phyloP scores from a whole-genome alignment of 1,140 invertebrate genomes.

The Hirudo medicinalis region DNA sequence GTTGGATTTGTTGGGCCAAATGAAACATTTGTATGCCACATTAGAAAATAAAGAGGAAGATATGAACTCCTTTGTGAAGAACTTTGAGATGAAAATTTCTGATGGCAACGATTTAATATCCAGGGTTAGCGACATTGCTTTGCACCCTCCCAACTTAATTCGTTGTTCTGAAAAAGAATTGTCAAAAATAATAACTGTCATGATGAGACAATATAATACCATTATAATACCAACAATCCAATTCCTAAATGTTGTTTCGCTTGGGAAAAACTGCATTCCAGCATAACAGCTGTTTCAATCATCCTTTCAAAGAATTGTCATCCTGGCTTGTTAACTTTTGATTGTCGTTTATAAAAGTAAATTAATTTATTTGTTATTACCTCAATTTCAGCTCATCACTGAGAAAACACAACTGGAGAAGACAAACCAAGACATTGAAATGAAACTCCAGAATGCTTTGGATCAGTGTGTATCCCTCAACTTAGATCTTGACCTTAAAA shows the following conservation, averaged over 20 bases:
- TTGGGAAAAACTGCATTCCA: too few species aligned
- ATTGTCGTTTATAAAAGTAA: not conserved
- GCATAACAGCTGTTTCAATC: too few species aligned
- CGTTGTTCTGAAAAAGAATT: too few species aligned
- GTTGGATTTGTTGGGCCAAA: constrained; percentile 80
- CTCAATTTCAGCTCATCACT: not conserved
- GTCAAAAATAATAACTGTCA: too few species aligned
- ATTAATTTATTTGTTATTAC: too few species aligned
- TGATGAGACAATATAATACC: too few species aligned
- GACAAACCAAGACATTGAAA: not conserved
- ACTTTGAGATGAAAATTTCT: constrained; percentile 73
- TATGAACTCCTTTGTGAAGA: constrained; percentile 78
- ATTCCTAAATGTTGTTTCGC: too few species aligned
- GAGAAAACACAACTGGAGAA: constrained; percentile 6
- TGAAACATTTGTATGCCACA: constrained; percentile 83
- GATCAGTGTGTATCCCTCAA: not conserved
- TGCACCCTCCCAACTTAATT: not conserved
- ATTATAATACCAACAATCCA: too few species aligned
- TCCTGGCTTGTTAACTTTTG: too few species aligned
- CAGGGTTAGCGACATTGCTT: constrained; percentile 30
- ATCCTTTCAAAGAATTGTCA: too few species aligned
- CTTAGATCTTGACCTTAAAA: constrained; percentile 10
- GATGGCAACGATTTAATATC: constrained; percentile 59
- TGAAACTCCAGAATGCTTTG: not conserved
- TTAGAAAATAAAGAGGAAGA: constrained; percentile 86